Evolutionary conservation across 2,888 invertebrate genomes (phyloP).

Genomic region (Cephus nigrinus): DNA sequence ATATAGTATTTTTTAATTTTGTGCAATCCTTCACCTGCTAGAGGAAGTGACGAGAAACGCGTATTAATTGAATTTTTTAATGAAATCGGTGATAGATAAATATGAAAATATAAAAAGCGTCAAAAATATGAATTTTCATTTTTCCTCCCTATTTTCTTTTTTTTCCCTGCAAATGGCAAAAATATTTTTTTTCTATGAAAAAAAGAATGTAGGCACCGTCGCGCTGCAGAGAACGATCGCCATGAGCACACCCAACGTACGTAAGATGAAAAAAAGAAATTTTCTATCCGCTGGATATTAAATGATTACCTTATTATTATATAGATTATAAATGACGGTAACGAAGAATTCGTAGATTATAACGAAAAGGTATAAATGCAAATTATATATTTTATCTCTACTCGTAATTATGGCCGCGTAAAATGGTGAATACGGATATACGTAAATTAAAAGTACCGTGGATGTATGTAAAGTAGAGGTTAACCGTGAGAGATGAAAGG

Average conservation of each 20-base stretch:
- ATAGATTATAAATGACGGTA: constrained; percentile 25
- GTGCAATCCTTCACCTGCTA: background rate
- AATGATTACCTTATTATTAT: constrained; percentile 36
- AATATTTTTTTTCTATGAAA: background rate
- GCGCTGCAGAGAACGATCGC: constrained; percentile 43
- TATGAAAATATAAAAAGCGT: background rate
- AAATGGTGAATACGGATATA: constrained; percentile 42
- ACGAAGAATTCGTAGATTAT: constrained; percentile 40
- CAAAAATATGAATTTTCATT: background rate
- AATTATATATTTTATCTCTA: constrained; percentile 63
- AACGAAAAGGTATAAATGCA: constrained; percentile 41
- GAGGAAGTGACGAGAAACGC: background rate
- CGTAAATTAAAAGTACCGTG: constrained; percentile 47
- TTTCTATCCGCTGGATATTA: constrained; percentile 39
- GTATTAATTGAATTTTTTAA: background rate
- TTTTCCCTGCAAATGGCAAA: background rate
- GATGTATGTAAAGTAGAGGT: constrained; percentile 48
- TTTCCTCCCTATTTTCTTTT: background rate
- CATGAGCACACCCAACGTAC: constrained; percentile 38
- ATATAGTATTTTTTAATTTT: background rate
- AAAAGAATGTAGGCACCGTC: background rate
- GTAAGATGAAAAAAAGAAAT: constrained; percentile 34
- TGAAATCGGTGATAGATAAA: background rate
- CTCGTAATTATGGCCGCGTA: constrained; percentile 52
- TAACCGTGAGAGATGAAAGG: constrained; percentile 24